A percentile compares a stretch with the other conserved stretches of the same genome.
Evolutionary conservation across 2,113 vertebrate species (phyloP).

Genomic region (Myanophis thanlyinensis): DNA sequence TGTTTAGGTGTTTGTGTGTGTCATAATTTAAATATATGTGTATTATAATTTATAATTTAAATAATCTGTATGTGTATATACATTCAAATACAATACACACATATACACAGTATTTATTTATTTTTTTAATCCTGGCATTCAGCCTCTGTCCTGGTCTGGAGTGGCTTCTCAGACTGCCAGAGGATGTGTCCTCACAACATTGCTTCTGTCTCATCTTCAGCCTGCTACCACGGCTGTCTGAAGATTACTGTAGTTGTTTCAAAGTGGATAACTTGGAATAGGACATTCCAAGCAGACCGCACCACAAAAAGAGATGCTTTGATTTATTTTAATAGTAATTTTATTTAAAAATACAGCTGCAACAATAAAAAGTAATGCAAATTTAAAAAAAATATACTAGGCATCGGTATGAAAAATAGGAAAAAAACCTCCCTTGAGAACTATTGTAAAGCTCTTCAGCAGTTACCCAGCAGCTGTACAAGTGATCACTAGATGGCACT

Average conservation of each 20-base stretch:
- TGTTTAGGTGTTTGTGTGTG: too few species aligned
- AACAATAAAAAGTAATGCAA: not conserved
- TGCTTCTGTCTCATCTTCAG: not conserved
- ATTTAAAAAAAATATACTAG: not conserved
- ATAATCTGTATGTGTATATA: too few species aligned
- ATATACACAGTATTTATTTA: too few species aligned
- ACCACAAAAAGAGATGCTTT: not conserved
- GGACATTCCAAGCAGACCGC: not conserved
- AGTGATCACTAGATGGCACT: not conserved
- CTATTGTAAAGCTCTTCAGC: not conserved
- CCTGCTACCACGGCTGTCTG: not conserved
- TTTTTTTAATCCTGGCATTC: not conserved
- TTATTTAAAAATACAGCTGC: not conserved
- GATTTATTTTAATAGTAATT: not conserved
- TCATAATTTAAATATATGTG: too few species aligned
- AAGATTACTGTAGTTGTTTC: not conserved
- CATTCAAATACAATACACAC: too few species aligned
- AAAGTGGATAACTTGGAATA: not conserved
- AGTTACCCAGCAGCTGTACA: not conserved
- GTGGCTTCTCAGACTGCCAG: not conserved
- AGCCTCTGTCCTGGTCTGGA: not conserved
- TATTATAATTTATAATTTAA: too few species aligned
- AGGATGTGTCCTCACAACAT: not conserved
- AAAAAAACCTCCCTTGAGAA: not conserved
- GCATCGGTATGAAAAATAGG: not conserved